Evolutionary conservation across 2,113 vertebrate species (phyloP).

Genomic region (Butastur rufipennis): DNA sequence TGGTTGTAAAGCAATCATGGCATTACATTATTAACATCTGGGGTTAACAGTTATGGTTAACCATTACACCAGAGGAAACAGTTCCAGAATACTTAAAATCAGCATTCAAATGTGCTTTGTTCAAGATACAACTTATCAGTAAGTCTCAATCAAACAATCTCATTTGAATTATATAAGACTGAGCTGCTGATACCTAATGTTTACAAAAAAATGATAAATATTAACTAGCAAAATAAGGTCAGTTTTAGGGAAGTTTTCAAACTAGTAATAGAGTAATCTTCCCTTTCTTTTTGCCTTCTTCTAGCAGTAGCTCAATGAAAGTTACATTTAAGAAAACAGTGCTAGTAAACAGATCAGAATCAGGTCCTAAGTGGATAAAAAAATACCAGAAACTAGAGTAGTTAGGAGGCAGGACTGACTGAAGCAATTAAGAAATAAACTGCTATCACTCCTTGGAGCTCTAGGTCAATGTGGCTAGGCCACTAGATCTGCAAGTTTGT

Average conservation of each 20-base stretch:
- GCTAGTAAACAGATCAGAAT: neutral
- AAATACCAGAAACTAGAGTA: neutral
- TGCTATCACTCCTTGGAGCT: neutral
- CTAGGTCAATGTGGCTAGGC: neutral
- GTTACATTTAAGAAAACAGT: neutral
- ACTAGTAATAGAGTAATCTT: neutral
- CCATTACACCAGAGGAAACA: neutral
- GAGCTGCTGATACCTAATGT: neutral
- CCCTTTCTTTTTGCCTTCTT: neutral
- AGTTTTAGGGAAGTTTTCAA: neutral
- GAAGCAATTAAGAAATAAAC: neutral
- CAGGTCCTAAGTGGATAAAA: neutral
- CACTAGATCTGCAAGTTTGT: neutral
- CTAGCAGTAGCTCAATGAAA: neutral
- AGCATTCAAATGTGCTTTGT: neutral
- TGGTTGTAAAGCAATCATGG: neutral
- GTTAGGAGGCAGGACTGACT: neutral
- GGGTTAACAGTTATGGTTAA: constrained; percentile 6
- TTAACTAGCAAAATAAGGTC: neutral
- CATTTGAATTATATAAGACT: neutral
- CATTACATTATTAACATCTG: neutral
- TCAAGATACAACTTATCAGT: neutral
- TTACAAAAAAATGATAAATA: neutral
- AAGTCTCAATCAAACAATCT: neutral
- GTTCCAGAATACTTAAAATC: neutral